phyloP scores from a whole-genome alignment of 2,113 vertebrate species.

The Silurus glanis region DNA sequence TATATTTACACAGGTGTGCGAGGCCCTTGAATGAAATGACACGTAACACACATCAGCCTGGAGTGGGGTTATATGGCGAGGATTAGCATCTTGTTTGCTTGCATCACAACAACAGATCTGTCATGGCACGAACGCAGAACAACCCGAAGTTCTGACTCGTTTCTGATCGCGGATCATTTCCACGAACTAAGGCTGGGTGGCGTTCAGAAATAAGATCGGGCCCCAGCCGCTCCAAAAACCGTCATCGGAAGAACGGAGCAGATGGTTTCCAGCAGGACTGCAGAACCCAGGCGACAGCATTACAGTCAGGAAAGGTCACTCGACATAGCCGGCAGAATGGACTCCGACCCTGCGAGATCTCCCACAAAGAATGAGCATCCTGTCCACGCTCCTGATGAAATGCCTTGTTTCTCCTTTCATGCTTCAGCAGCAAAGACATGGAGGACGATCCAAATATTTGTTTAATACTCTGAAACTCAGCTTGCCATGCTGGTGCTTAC shows the following conservation, averaged over 20 bases:
- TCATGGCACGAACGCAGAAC: background rate
- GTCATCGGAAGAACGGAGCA: constrained; percentile 54
- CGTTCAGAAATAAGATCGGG: constrained; percentile 37
- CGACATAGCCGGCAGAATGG: constrained; percentile 52
- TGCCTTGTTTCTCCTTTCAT: constrained; percentile 23
- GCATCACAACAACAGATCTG: background rate
- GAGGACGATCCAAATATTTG: constrained; percentile 65
- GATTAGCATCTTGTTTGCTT: constrained; percentile 24
- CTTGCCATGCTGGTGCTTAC: constrained; percentile 38
- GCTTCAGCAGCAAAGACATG: constrained; percentile 22
- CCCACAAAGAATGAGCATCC: constrained; percentile 34
- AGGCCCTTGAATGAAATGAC: background rate
- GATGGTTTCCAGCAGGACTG: constrained; percentile 73
- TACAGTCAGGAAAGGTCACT: constrained; percentile 75
- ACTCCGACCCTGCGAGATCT: constrained; percentile 33
- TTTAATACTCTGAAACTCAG: constrained; percentile 63
- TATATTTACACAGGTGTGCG: constrained; percentile 38
- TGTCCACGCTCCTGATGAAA: background rate
- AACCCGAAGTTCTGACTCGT: constrained; percentile 11
- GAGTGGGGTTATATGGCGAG: background rate
- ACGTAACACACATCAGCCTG: background rate
- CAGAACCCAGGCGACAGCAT: constrained; percentile 72
- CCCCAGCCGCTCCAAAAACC: background rate
- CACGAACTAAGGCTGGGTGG: background rate
- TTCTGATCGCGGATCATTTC: background rate